phyloP scores from a whole-genome alignment of 2,888 invertebrate genomes.

The Agrotis ipsilon region DNA sequence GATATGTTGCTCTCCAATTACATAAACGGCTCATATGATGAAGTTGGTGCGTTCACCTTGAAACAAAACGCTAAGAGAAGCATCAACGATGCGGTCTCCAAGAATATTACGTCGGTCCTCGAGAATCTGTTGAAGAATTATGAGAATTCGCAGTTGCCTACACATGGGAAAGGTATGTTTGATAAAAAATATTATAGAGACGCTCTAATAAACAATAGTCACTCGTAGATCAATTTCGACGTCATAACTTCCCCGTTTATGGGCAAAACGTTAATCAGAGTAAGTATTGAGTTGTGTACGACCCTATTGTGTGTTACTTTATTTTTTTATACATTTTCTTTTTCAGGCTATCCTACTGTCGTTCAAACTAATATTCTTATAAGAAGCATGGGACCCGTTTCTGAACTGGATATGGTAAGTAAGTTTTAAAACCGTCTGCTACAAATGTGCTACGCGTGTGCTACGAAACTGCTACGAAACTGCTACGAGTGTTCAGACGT shows the following conservation, averaged over 20 bases:
- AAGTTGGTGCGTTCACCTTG: constrained; percentile 72
- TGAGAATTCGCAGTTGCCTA: constrained; percentile 97
- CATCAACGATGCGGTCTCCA: constrained; percentile 94
- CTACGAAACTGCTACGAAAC: constrained; percentile 22
- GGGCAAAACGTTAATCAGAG: constrained; percentile 42
- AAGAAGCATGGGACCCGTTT: constrained; percentile 97
- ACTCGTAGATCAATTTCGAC: constrained; percentile 6
- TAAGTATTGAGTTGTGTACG: constrained; percentile 40
- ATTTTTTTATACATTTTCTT: constrained; percentile 29
- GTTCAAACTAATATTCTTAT: constrained; percentile 97
- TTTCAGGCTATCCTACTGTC: constrained; percentile 95
- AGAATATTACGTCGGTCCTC: constrained; percentile 96
- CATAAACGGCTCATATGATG: constrained; percentile 81
- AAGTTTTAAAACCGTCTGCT: background rate
- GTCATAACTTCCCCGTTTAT: constrained; percentile 18
- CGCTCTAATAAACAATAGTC: constrained; percentile 18
- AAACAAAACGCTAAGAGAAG: constrained; percentile 86
- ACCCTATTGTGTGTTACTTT: constrained; percentile 15
- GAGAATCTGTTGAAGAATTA: constrained; percentile 97
- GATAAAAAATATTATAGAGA: constrained; percentile 81
- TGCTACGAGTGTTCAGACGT: constrained; percentile 1
- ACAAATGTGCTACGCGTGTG: constrained; percentile 2
- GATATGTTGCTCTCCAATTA: constrained; percentile 82
- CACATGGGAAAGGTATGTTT: constrained; percentile 95
- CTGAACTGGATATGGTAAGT: constrained; percentile 96